Evolutionary conservation across 2,113 vertebrate species (phyloP).

Genomic region (Rhipidura dahli): DNA sequence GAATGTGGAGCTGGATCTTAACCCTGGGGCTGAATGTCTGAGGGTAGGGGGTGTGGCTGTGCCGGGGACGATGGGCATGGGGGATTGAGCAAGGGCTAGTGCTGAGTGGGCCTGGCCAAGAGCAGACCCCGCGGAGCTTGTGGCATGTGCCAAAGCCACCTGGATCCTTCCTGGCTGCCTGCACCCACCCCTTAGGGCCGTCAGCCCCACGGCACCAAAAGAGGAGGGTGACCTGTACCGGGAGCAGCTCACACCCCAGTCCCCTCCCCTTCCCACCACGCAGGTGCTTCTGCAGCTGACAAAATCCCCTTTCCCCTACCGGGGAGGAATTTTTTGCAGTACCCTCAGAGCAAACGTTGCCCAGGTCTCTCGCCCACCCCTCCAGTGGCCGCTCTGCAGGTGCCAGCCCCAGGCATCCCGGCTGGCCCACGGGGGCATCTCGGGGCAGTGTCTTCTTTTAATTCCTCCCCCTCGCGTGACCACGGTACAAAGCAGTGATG

Average conservation of each 20-base stretch:
- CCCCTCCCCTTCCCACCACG: fast-evolving
- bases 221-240: background rate
- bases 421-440: background rate
- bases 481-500: background rate
- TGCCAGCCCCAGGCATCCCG: fast-evolving
- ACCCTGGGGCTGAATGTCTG: background rate
- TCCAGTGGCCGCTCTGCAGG: fast-evolving
- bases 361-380: too few relatives aligned
- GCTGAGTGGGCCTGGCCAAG: background rate
- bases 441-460: background rate
- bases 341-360: background rate
- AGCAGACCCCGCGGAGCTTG: background rate
- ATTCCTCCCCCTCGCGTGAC: background rate
- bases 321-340: background rate
- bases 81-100: background rate
- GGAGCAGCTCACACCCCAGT: background rate
- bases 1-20: background rate
- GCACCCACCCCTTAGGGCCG: background rate
- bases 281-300: background rate
- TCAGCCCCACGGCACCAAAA: fast-evolving
- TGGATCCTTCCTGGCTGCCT: background rate
- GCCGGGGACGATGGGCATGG: background rate
- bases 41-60: background rate
- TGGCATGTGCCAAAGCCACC: background rate
- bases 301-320: fast-evolving